Evolutionary conservation across 2,113 vertebrate species (phyloP).

Genomic region (Eulacestoma nigropectus): DNA sequence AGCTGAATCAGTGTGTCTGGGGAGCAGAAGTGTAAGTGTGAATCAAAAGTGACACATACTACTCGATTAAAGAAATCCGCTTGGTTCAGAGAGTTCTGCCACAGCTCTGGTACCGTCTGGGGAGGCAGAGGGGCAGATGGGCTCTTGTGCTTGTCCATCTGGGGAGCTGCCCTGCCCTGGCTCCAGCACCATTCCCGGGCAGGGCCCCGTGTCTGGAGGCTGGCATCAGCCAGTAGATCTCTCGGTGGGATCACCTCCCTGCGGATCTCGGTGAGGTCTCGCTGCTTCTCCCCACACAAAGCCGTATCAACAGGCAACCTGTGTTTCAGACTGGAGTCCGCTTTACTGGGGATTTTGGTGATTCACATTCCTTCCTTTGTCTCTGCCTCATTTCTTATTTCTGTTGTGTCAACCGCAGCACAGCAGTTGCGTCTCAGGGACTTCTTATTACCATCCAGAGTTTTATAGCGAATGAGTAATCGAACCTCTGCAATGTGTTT

Average conservation of each 20-base stretch:
- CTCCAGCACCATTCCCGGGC: accelerated
- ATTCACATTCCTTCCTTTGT: neutral
- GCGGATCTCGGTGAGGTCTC: accelerated
- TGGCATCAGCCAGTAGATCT: neutral
- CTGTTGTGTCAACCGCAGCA: neutral
- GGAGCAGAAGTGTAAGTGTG: neutral
- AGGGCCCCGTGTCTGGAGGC: neutral
- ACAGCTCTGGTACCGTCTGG: neutral
- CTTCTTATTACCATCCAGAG: neutral
- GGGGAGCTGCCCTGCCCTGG: neutral
- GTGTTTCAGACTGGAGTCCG: neutral
- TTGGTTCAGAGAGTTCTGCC: neutral
- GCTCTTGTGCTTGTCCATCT: neutral
- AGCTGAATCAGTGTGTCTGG: neutral
- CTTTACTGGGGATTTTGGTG: neutral
- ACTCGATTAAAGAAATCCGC: neutral
- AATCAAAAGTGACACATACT: neutral
- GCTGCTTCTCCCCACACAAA: neutral
- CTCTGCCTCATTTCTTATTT: neutral
- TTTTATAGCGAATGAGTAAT: neutral
- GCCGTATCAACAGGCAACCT: neutral
- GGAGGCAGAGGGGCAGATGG: accelerated
- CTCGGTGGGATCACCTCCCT: neutral
- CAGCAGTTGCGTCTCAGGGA: neutral
- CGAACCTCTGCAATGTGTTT: neutral